phyloP scores from a whole-genome alignment of 1,140 invertebrate species.

The Psilanteris sp. region DNA sequence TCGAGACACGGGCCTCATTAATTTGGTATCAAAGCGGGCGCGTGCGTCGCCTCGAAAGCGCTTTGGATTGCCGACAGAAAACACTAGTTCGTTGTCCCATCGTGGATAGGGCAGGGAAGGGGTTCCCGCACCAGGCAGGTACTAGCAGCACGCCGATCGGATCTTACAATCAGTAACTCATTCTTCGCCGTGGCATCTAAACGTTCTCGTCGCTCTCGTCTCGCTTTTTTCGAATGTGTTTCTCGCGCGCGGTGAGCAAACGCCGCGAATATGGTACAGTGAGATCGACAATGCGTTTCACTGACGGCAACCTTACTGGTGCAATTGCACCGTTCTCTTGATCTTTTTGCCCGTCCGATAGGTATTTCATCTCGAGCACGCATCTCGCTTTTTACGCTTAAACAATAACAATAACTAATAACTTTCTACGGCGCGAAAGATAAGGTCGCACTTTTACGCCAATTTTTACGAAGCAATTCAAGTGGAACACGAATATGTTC shows the following conservation, averaged over 20 bases:
- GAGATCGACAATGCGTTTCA: slow-evolving; percentile 61
- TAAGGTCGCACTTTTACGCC: slow-evolving; percentile 31
- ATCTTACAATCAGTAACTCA: slow-evolving; percentile 73
- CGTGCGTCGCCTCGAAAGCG: slow-evolving; percentile 23
- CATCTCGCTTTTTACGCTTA: slow-evolving; percentile 37
- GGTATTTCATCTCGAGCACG: slow-evolving; percentile 39
- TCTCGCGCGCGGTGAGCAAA: slow-evolving; percentile 34
- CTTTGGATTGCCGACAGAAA: slow-evolving; percentile 35
- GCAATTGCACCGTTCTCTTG: slow-evolving; percentile 43
- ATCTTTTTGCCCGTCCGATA: slow-evolving; percentile 16
- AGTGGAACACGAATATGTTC: slow-evolving; percentile 18
- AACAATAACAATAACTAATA: slow-evolving; percentile 60
- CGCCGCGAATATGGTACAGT: slow-evolving; percentile 57
- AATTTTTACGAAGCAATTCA: slow-evolving; percentile 12
- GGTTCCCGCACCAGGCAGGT: slow-evolving; percentile 58
- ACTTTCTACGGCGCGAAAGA: slow-evolving; percentile 39
- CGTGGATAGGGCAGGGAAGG: slow-evolving; percentile 50
- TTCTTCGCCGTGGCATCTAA: slow-evolving; percentile 74
- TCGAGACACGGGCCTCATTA: slow-evolving; percentile 12
- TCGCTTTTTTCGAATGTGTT: slow-evolving; percentile 37
- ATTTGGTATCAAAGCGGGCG: slow-evolving; percentile 28
- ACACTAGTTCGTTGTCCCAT: slow-evolving; percentile 59
- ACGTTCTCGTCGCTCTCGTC: slow-evolving; percentile 35
- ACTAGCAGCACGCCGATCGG: slow-evolving; percentile 68
- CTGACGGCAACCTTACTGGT: slow-evolving; percentile 29